Evolutionary conservation across 2,113 vertebrate genomes (phyloP).

Genomic region (Anoplopoma fimbria): DNA sequence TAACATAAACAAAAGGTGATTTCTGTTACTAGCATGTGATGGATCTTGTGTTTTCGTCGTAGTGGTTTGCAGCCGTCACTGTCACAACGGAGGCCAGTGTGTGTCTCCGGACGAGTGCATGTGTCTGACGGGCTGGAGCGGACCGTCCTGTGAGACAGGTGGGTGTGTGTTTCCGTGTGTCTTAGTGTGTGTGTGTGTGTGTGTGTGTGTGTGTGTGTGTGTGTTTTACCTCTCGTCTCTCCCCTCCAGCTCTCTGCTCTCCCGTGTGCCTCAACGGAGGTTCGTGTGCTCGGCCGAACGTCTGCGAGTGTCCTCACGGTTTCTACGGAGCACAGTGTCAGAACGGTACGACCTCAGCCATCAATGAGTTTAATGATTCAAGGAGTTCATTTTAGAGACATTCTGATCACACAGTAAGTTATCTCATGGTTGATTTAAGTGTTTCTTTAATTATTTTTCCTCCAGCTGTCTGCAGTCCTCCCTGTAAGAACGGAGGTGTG

Average conservation of each 20-base stretch:
- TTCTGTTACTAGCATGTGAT: not conserved
- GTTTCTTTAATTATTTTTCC: not conserved
- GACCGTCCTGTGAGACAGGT: conserved; percentile 86
- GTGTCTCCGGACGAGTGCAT: conserved; percentile 83
- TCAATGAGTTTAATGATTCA: not conserved
- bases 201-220: conserved; percentile 22
- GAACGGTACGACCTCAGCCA: conserved; percentile 70
- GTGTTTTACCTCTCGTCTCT: not conserved
- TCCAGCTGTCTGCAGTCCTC: conserved; percentile 85
- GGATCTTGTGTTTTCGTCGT: not conserved
- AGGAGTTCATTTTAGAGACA: not conserved
- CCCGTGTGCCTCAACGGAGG: conserved; percentile 83
- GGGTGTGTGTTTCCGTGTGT: conserved; percentile 76
- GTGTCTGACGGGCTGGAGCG: conserved; percentile 84
- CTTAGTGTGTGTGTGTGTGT: conserved; percentile 64
- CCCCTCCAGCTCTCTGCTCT: conserved; percentile 75
- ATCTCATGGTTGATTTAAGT: not conserved
- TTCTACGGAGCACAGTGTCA: conserved; percentile 84
- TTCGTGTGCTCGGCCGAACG: conserved; percentile 68
- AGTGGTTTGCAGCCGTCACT: conserved; percentile 88
- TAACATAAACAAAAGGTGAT: not conserved
- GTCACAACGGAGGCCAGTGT: conserved; percentile 86
- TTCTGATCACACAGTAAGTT: not conserved
- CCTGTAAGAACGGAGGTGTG: conserved; percentile 86
- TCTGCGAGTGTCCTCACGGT: conserved; percentile 78